Percentiles rank a stretch among this genome's conserved stretches.
Conservation (phyloP, 1,140 invertebrate genomes). For the Cotesia glomerata region DNA sequence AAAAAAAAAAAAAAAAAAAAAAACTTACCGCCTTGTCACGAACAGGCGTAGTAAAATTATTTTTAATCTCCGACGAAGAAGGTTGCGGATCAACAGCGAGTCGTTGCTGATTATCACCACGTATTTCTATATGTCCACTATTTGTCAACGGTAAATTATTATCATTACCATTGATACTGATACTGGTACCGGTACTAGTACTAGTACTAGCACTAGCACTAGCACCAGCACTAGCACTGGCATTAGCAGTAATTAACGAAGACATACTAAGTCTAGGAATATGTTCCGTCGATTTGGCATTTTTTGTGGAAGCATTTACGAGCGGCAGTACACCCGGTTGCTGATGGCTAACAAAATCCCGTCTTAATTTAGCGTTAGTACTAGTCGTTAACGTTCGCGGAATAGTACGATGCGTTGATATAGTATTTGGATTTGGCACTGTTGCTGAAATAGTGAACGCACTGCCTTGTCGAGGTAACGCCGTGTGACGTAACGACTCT, state of each 20-base stretch:
- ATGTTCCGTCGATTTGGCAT: conserved; percentile 39
- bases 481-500: conserved; percentile 42
- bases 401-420: conserved; percentile 60
- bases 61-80: not conserved
- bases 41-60: not conserved
- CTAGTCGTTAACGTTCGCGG: conserved; percentile 60
- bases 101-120: not conserved
- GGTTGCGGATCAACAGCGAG: not conserved
- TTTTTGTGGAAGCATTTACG: conserved; percentile 41
- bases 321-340: conserved; percentile 39
- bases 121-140: too few species aligned
- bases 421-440: conserved; percentile 47
- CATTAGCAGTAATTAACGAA: conserved; percentile 31
- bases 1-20: not conserved
- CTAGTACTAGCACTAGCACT: too few species aligned
- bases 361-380: conserved; percentile 46
- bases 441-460: conserved; percentile 59
- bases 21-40: conserved; percentile 11
- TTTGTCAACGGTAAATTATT: too few species aligned
- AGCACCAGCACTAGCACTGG: too few species aligned
- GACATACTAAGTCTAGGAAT: conserved; percentile 46
- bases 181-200: too few species aligned
- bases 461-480: conserved; percentile 50
- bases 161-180: too few species aligned
- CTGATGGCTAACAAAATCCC: conserved; percentile 48